phyloP scores from a whole-genome alignment of 35 echinoderm and acorn worm species.

The Amphiura filiformis region DNA sequence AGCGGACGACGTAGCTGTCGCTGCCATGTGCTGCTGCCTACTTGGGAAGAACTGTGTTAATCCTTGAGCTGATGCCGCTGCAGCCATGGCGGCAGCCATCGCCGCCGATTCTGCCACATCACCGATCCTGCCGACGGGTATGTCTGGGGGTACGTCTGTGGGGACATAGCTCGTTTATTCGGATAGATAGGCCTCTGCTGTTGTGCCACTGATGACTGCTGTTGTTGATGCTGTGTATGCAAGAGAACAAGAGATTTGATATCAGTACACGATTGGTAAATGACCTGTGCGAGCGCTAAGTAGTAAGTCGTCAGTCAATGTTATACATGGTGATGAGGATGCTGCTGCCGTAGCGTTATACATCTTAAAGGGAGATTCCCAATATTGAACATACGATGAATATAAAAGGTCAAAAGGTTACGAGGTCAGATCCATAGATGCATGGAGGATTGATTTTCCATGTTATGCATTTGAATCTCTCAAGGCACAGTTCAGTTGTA shows the following conservation, averaged over 20 bases:
- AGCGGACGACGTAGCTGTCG: neutral
- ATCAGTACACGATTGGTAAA: neutral
- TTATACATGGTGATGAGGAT: neutral
- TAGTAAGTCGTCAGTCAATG: neutral
- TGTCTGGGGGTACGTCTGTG: neutral
- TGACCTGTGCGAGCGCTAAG: neutral
- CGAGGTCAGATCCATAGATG: no score
- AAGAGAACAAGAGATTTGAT: neutral
- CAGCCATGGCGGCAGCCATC: neutral
- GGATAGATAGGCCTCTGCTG: constrained; percentile 4
- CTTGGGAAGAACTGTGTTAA: constrained; percentile 6
- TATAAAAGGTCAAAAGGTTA: no score
- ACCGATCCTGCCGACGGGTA: neutral
- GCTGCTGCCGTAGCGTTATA: neutral
- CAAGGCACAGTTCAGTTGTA: no score
- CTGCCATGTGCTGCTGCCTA: neutral
- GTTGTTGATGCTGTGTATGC: neutral
- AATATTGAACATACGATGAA: neutral
- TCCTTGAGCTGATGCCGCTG: neutral
- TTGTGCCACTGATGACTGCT: neutral
- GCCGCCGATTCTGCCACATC: neutral
- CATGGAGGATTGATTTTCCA: no score
- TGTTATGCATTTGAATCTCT: no score
- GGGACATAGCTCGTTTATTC: neutral
- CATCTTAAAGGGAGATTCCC: neutral